Percentiles rank a stretch among this genome's conserved stretches.
Conservation (phyloP, 2,888 invertebrate species). For the Sinhomidia bicolor region DNA sequence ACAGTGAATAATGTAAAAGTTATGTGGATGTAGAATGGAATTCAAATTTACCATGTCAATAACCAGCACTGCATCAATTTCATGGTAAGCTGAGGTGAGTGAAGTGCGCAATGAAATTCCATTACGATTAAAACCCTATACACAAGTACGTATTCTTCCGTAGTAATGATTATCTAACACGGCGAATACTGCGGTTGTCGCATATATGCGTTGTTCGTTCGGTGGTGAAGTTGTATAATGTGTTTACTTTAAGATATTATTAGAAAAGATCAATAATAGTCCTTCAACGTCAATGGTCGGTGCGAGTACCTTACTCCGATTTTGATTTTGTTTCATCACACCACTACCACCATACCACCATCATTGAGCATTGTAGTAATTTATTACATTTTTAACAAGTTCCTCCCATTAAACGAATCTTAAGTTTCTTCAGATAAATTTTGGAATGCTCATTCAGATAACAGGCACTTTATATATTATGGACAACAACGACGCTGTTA, state of each 20-base stretch:
- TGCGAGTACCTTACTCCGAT: not conserved
- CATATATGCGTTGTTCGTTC: too few species aligned
- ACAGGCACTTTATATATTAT: conserved; percentile 16
- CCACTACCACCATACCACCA: not conserved
- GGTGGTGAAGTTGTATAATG: not conserved
- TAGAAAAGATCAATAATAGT: too few species aligned
- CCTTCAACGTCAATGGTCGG: not conserved
- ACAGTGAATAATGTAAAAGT: too few species aligned
- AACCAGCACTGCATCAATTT: too few species aligned
- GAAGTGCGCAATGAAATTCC: not conserved
- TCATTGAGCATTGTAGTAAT: not conserved
- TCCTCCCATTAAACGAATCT: conserved; percentile 32
- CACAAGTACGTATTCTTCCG: too few species aligned
- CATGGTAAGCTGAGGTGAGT: not conserved
- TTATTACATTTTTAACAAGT: conserved; percentile 25
- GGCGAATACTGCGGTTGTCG: too few species aligned
- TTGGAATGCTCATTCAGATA: conserved; percentile 31
- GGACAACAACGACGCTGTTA: too few species aligned
- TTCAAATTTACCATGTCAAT: too few species aligned
- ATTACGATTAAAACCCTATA: too few species aligned
- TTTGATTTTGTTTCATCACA: not conserved
- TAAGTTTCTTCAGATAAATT: not conserved
- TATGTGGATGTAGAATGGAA: too few species aligned
- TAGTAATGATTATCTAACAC: too few species aligned
- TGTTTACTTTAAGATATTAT: too few species aligned